Evolutionary conservation across 2,888 invertebrate genomes (phyloP).

Genomic region (Steinernema carpocapsae): DNA sequence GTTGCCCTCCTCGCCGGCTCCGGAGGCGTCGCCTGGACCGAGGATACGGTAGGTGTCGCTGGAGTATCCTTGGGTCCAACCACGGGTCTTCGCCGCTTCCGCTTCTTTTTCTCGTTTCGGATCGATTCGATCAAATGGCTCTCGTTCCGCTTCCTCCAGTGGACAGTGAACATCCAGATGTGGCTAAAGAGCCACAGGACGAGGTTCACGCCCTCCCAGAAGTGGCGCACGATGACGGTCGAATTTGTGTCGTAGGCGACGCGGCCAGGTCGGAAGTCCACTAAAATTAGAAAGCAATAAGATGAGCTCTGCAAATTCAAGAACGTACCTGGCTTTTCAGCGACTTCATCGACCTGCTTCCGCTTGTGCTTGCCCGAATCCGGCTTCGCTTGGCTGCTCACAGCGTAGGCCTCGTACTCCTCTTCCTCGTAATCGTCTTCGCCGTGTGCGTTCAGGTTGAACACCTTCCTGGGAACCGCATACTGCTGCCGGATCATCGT

Average conservation of each 20-base stretch:
- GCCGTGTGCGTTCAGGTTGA: slow-evolving; percentile 39
- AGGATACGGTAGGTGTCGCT: not conserved
- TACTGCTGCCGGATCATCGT: slow-evolving; percentile 59
- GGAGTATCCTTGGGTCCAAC: not conserved
- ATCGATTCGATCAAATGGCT: slow-evolving; percentile 7
- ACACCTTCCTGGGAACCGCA: slow-evolving; percentile 41
- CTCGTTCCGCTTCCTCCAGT: slow-evolving; percentile 7
- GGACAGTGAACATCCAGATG: slow-evolving; percentile 47
- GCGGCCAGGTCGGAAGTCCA: not conserved
- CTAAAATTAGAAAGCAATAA: no score
- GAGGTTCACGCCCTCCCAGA: slow-evolving; percentile 41
- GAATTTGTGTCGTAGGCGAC: slow-evolving; percentile 35
- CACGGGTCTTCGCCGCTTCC: slow-evolving; percentile 1
- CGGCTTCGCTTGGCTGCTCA: not conserved
- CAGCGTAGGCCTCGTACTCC: not conserved
- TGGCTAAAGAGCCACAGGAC: slow-evolving; percentile 49
- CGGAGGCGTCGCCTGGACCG: not conserved
- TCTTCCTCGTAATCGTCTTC: not conserved
- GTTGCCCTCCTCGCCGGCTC: not conserved
- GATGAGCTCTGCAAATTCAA: no score
- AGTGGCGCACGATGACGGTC: slow-evolving; percentile 38
- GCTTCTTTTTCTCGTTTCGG: slow-evolving; percentile 16
- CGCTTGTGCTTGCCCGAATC: not conserved
- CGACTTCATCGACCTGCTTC: not conserved
- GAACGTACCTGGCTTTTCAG: no score